Conservation (phyloP, 2,797 vertebrate genomes). For the Hydrophis major region DNA sequence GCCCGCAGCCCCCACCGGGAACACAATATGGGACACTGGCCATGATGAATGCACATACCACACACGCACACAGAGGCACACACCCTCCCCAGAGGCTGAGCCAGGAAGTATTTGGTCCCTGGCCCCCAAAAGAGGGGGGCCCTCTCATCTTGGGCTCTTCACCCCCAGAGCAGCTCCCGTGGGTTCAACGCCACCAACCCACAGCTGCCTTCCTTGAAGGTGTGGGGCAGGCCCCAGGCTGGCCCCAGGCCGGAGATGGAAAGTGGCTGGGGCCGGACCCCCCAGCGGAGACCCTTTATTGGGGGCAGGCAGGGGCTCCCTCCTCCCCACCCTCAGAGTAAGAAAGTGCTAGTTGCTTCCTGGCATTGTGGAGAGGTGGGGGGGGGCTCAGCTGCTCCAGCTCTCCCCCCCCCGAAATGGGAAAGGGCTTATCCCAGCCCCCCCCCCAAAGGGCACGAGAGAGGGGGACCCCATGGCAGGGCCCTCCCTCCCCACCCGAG, state of each 20-base stretch:
- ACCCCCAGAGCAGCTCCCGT: neutral
- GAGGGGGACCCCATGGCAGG: neutral
- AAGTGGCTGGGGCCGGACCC: neutral
- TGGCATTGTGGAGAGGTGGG: constrained; percentile 34
- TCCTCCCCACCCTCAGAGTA: neutral
- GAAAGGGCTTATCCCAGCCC: neutral
- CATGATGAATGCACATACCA: neutral
- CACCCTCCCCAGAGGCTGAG: neutral
- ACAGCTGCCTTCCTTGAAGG: neutral
- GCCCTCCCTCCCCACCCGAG: constrained; percentile 9
- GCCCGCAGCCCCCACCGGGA: neutral
- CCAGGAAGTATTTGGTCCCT: constrained; percentile 51
- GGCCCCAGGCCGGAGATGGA: neutral
- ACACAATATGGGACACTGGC: neutral
- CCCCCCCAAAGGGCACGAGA: neutral
- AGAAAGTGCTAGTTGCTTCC: neutral
- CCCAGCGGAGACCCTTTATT: neutral
- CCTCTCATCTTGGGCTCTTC: neutral
- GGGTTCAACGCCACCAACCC: too few relatives aligned
- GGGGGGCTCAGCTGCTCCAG: neutral
- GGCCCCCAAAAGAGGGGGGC: constrained; percentile 25
- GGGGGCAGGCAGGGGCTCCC: neutral
- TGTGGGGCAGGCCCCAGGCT: neutral
- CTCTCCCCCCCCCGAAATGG: neutral
- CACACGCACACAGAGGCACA: neutral